Evolutionary conservation across 2,797 vertebrate species (phyloP).

Genomic region (Botia almorhae): DNA sequence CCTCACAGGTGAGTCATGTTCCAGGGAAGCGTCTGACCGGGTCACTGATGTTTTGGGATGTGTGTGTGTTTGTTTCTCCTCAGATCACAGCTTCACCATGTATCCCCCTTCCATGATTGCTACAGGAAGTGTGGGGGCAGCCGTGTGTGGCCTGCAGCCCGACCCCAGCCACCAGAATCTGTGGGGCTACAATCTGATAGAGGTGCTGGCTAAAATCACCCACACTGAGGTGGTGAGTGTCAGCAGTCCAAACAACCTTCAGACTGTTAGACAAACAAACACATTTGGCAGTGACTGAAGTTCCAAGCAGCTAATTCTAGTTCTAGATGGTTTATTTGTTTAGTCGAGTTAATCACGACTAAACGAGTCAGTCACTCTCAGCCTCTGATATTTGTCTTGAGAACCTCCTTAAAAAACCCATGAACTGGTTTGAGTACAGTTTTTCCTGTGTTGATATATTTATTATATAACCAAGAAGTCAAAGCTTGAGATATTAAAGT

Average conservation of each 20-base stretch:
- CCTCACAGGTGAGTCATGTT: slow-evolving; percentile 46
- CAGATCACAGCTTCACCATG: slow-evolving; percentile 95
- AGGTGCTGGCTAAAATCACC: slow-evolving; percentile 95
- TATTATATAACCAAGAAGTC: background rate
- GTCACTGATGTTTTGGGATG: slow-evolving; percentile 30
- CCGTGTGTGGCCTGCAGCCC: slow-evolving; percentile 92
- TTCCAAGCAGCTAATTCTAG: too few species aligned
- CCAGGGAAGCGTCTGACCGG: slow-evolving; percentile 57
- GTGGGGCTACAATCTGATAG: slow-evolving; percentile 84
- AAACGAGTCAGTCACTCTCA: too few species aligned
- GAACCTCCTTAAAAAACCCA: background rate
- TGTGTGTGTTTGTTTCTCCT: slow-evolving; percentile 33
- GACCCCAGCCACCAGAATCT: slow-evolving; percentile 81
- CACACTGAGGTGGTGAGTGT: slow-evolving; percentile 95
- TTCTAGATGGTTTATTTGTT: too few species aligned
- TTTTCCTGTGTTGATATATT: too few species aligned
- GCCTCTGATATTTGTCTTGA: too few species aligned
- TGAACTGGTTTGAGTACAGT: too few species aligned
- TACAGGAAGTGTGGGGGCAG: slow-evolving; percentile 92
- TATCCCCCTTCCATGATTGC: slow-evolving; percentile 98
- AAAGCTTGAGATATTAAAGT: too few species aligned
- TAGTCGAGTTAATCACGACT: too few species aligned
- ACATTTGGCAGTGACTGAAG: background rate
- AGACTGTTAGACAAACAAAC: background rate
- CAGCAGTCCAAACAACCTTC: background rate